phyloP scores from a whole-genome alignment of 2,888 invertebrate species.

The Stenchaetothrips biformis region DNA sequence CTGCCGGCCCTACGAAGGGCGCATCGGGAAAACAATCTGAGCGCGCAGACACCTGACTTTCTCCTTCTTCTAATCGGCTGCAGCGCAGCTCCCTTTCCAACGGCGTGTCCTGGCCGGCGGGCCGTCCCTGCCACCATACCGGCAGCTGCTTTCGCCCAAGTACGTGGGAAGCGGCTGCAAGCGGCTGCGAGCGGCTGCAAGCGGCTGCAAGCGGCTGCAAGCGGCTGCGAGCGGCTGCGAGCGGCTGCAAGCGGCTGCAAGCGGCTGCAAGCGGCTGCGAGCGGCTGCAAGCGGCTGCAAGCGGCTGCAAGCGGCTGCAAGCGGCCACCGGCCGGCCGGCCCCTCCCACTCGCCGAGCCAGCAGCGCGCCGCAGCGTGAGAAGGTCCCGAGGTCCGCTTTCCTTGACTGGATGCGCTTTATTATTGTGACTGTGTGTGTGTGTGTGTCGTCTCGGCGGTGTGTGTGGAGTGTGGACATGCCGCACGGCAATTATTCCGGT shows the following conservation, averaged over 20 bases:
- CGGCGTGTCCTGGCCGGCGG: not conserved
- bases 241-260: not conserved
- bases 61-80: constrained; percentile 2
- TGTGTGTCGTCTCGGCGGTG: no score
- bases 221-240: no score
- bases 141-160: constrained; percentile 10
- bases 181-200: not conserved
- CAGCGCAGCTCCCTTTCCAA: not conserved
- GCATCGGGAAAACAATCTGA: constrained; percentile 13
- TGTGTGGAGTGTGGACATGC: no score
- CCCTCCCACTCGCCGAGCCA: not conserved
- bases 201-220: not conserved
- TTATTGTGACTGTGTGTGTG: no score
- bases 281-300: not conserved
- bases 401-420: no score
- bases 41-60: constrained; percentile 11
- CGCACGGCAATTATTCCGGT: no score
- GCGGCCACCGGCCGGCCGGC: not conserved
- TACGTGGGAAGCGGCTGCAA: not conserved
- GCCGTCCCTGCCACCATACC: not conserved
- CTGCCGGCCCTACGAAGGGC: not conserved
- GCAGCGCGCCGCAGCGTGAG: not conserved
- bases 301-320: not conserved
- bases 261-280: not conserved
- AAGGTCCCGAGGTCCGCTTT: not conserved